A percentile compares a stretch with the other conserved stretches of the same genome.
Evolutionary conservation across 1,140 invertebrate species (phyloP).

Genomic region (Calosoma granatense): DNA sequence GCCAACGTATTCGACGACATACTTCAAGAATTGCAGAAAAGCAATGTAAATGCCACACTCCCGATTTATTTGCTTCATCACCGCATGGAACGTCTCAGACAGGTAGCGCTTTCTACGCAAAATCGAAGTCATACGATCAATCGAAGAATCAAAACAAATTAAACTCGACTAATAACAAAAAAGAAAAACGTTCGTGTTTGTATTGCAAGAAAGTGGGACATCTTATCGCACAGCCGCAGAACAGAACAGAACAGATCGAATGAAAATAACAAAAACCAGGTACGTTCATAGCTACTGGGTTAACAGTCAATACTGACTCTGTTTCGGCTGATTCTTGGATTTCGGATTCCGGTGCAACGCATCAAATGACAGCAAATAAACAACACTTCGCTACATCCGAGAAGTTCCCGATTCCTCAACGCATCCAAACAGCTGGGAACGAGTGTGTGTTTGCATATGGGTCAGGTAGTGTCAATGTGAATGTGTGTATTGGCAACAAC

Average conservation of each 20-base stretch:
- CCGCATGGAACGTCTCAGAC: too few relatives aligned
- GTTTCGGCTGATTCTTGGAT: slow-evolving; percentile 15
- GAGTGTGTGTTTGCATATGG: not conserved
- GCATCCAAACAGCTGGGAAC: slow-evolving; percentile 11
- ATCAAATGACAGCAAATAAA: slow-evolving; percentile 19
- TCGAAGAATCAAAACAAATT: too few relatives aligned
- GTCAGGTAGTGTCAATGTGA: not conserved
- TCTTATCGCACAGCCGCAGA: not conserved
- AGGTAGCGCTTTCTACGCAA: too few relatives aligned
- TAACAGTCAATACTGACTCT: not conserved
- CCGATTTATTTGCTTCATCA: too few relatives aligned
- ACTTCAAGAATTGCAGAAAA: too few relatives aligned
- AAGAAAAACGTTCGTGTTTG: not conserved
- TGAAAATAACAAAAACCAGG: not conserved
- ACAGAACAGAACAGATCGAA: not conserved
- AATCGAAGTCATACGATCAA: too few relatives aligned
- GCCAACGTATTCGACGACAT: too few relatives aligned
- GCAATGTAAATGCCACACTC: too few relatives aligned
- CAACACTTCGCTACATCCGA: slow-evolving; percentile 17
- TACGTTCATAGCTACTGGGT: not conserved
- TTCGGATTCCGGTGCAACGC: slow-evolving; percentile 15
- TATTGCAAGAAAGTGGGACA: not conserved
- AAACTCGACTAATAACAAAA: too few relatives aligned
- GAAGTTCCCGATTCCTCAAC: slow-evolving; percentile 16
- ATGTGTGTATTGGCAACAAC: not conserved